A percentile compares a stretch with the other conserved stretches of the same genome.
phyloP scores from a whole-genome alignment of 2,797 vertebrate genomes.

The Salmo trutta region DNA sequence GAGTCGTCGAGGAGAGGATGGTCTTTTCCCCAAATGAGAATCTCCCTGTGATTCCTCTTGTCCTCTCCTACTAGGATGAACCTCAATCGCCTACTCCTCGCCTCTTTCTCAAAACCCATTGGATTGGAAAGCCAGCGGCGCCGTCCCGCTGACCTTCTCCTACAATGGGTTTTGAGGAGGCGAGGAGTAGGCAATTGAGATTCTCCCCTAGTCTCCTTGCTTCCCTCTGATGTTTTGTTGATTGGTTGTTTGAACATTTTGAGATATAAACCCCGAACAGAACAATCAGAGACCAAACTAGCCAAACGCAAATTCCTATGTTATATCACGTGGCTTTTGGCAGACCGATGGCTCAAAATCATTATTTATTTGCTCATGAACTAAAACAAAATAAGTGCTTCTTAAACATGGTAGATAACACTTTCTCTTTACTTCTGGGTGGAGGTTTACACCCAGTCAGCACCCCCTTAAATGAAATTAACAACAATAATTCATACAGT shows the following conservation, averaged over 20 bases:
- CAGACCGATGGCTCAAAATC: neutral
- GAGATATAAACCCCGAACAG: neutral
- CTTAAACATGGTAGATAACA: neutral
- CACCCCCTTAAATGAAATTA: slow-evolving; percentile 13
- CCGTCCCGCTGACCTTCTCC: too few species aligned
- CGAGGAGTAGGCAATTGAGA: too few species aligned
- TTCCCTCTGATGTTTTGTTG: neutral
- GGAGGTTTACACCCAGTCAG: neutral
- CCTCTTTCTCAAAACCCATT: too few species aligned
- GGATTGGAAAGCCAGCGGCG: too few species aligned
- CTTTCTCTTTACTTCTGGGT: neutral
- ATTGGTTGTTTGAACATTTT: neutral
- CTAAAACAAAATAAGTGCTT: neutral
- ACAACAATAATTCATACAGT: neutral
- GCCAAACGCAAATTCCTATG: neutral
- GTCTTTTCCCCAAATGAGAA: too few species aligned
- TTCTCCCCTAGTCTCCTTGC: neutral
- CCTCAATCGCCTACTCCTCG: too few species aligned
- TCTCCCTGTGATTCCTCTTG: too few species aligned
- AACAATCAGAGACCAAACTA: neutral
- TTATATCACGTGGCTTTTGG: neutral
- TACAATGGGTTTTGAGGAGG: too few species aligned
- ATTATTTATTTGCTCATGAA: neutral
- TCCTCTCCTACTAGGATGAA: too few species aligned
- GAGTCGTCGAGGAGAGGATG: too few species aligned